These are phyloP conservation scores for Bhutanitis thaidina DNA, from an alignment of 2,888 invertebrate species.

Conservation along the genomic window DNA sequence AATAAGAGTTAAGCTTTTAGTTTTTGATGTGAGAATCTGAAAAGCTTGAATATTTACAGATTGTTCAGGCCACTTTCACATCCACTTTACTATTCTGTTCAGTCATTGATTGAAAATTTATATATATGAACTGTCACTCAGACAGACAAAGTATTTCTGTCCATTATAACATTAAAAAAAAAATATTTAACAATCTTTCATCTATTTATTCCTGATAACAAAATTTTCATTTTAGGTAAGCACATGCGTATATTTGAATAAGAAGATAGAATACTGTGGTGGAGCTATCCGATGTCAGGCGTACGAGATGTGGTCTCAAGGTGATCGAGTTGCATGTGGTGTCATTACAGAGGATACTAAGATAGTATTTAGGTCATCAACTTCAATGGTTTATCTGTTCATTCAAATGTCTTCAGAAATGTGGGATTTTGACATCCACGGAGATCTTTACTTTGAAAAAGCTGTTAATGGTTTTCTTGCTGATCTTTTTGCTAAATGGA, in stretches of 20 bases:
- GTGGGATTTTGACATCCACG: conserved; percentile 99
- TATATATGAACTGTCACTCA: no score
- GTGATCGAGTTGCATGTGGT: conserved; percentile 96
- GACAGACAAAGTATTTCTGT: no score
- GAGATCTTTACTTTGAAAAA: conserved; percentile 98
- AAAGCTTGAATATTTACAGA: no score
- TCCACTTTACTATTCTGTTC: no score
- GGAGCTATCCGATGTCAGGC: conserved; percentile 92
- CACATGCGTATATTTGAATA: conserved; percentile 95
- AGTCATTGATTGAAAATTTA: no score
- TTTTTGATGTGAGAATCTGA: no score
- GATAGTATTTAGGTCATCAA: conserved; percentile 97
- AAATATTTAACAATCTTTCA: no score
- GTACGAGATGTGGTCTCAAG: conserved; percentile 98
- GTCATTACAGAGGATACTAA: conserved; percentile 97
- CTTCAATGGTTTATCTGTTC: conserved; percentile 98
- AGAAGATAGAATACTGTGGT: conserved; percentile 95
- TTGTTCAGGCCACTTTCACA: no score
- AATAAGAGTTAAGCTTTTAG: no score
- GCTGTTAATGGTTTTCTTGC: conserved; percentile 98
- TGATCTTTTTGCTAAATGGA: conserved; percentile 98
- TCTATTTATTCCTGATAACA: no score
- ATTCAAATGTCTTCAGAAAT: conserved; percentile 99
- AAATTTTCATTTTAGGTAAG: conserved; percentile 81
- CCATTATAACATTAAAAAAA: no score